These are phyloP conservation scores for Sula dactylatra DNA, from an alignment of 2,113 vertebrate species.

Conservation along the genomic window DNA sequence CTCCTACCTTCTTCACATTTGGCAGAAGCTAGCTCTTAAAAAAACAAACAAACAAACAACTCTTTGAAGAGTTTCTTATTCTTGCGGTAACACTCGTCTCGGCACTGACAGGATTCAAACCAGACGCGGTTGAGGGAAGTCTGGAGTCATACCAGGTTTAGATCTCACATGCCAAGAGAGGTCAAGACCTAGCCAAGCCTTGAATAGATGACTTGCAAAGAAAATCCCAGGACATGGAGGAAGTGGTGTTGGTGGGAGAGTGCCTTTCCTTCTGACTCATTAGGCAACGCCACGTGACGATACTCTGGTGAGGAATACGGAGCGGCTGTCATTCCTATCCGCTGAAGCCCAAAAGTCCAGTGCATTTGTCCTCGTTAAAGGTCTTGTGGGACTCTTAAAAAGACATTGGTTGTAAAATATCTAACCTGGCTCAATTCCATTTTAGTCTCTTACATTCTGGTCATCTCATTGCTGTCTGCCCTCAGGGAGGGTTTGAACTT, in stretches of 20 bases:
- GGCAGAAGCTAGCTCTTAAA: neutral
- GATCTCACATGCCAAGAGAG: conserved; percentile 18
- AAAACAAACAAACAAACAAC: neutral
- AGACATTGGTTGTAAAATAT: neutral
- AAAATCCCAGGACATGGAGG: neutral
- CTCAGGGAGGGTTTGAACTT: neutral
- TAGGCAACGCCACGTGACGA: rapidly evolving
- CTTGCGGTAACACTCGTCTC: neutral
- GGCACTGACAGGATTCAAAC: conserved; percentile 35
- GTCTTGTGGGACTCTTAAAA: neutral
- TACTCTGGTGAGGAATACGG: neutral
- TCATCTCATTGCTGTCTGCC: neutral
- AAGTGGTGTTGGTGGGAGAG: conserved; percentile 9
- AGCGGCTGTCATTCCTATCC: rapidly evolving
- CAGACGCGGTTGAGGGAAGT: neutral
- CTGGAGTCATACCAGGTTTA: conserved; percentile 38
- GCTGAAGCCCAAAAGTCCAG: neutral
- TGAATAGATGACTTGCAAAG: conserved; percentile 5
- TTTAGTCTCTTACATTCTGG: neutral
- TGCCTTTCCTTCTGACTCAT: neutral
- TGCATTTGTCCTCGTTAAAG: neutral
- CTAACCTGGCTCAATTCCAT: neutral
- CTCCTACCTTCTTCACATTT: neutral
- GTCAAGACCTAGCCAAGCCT: conserved; percentile 25
- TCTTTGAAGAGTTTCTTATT: conserved; percentile 28